Conservation (phyloP, 2,888 invertebrate genomes). For the Sipha maydis region DNA sequence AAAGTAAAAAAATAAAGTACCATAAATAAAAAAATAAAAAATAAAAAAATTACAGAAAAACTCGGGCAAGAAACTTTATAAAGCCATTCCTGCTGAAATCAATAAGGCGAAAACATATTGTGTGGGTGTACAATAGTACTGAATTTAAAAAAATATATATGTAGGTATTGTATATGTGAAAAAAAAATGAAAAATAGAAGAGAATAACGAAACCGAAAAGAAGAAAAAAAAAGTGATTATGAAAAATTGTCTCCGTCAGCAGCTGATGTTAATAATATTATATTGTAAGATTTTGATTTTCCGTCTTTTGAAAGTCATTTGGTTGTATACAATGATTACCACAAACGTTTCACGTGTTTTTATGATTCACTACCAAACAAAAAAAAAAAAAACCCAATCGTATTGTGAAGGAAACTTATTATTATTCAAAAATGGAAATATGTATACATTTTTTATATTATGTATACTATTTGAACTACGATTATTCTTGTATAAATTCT, state of each 20-base stretch:
- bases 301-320: conserved; percentile 38
- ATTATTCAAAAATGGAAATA: conserved; percentile 2
- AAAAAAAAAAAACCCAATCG: background rate
- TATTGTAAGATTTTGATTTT: conserved; percentile 10
- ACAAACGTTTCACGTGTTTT: conserved; percentile 17
- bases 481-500: conserved; percentile 32
- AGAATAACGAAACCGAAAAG: background rate
- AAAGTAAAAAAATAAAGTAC: background rate
- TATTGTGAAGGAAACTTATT: conserved; percentile 27
- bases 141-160: conserved; percentile 43
- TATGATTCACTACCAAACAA: background rate
- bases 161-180: background rate
- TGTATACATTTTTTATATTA: background rate
- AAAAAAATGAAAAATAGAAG: background rate
- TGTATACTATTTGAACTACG: conserved; percentile 21
- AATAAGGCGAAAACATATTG: conserved; percentile 24
- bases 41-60: conserved; percentile 19
- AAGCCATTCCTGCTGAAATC: conserved; percentile 45
- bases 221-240: conserved; percentile 45
- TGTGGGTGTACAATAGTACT: conserved; percentile 39
- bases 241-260: conserved; percentile 38
- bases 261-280: conserved; percentile 17
- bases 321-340: conserved; percentile 36
- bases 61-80: conserved; percentile 30
- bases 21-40: conserved; percentile 33